These are phyloP conservation scores for Gobio occitaniae DNA, from an alignment of 2,797 vertebrate genomes.

Conservation along the genomic window DNA sequence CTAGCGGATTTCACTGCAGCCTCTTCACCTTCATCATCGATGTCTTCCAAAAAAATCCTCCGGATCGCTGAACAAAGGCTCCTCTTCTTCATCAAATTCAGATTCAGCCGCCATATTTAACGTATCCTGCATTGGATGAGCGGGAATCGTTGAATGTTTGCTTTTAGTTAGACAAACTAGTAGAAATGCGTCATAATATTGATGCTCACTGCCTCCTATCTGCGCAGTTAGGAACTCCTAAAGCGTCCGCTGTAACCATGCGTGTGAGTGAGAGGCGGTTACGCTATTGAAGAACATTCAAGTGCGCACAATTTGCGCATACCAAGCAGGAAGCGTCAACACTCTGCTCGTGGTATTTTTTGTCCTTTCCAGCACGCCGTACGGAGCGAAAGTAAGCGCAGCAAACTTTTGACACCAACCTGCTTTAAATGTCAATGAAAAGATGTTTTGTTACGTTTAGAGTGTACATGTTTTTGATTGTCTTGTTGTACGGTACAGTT, in stretches of 20 bases:
- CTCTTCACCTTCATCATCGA: conserved; percentile 88
- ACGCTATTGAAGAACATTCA: conserved; percentile 8
- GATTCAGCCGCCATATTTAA: conserved; percentile 80
- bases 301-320: conserved; percentile 20
- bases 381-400: not conserved
- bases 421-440: not conserved
- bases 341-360: not conserved
- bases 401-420: not conserved
- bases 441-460: not conserved
- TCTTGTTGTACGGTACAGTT: not conserved
- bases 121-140: conserved; percentile 77
- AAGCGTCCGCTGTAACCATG: not conserved
- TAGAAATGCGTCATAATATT: not conserved
- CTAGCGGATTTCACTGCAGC: not conserved
- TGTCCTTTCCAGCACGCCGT: conserved; percentile 4
- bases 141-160: not conserved
- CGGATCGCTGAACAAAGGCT: conserved; percentile 92
- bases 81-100: conserved; percentile 83
- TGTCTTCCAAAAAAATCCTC: conserved; percentile 90
- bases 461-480: not conserved
- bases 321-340: not conserved
- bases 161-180: not conserved
- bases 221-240: conserved; percentile 8
- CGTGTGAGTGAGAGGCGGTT: not conserved
- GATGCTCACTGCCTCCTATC: not conserved